phyloP scores from a whole-genome alignment of 2,888 invertebrate genomes.

The Copidosoma aretas region DNA sequence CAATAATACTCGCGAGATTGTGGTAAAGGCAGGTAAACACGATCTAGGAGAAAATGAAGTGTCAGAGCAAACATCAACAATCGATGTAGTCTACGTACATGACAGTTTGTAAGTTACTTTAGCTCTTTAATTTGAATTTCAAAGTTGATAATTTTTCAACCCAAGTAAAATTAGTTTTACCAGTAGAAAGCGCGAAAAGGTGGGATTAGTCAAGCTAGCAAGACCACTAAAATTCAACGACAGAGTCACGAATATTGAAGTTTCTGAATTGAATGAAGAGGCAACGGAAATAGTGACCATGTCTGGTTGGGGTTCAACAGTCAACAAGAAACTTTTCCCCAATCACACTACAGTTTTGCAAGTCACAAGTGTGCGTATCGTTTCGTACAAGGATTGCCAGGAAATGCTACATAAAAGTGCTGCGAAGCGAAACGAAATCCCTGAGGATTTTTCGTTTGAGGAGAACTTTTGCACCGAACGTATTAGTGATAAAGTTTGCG shows the following conservation, averaged over 20 bases:
- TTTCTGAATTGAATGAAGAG: slow-evolving; percentile 53
- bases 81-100: neutral
- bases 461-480: neutral
- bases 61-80: neutral
- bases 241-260: slow-evolving; percentile 55
- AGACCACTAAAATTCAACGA: slow-evolving; percentile 52
- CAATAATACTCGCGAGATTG: neutral
- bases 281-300: slow-evolving; percentile 56
- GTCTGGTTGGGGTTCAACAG: slow-evolving; percentile 64
- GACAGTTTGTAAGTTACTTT: neutral
- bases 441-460: neutral
- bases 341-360: slow-evolving; percentile 54
- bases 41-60: neutral
- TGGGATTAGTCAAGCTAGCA: slow-evolving; percentile 63
- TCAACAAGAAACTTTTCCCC: slow-evolving; percentile 36
- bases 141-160: neutral
- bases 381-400: slow-evolving; percentile 48
- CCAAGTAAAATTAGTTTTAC: neutral
- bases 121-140: neutral
- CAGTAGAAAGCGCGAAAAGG: slow-evolving; percentile 49
- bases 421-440: too few species aligned
- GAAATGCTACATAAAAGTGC: slow-evolving; percentile 38
- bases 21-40: neutral
- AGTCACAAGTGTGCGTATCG: slow-evolving; percentile 48
- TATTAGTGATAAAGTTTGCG: neutral